Evolutionary conservation across 1,140 invertebrate species (phyloP), one percentile per base, ranked within the genome.

Genomic region (Cotesia typhae): DNA sequence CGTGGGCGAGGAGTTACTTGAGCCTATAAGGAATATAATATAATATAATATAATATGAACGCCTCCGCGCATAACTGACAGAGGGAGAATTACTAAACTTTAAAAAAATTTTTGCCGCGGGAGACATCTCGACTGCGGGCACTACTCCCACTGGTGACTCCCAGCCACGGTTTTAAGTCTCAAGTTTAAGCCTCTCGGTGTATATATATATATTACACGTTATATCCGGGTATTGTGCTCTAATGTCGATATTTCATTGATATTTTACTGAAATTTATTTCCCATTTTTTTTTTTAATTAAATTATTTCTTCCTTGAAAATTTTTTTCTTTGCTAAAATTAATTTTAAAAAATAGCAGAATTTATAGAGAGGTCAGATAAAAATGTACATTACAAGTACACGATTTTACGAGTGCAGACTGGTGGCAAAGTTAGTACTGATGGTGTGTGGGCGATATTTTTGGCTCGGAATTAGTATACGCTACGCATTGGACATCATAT

Each of bases 1-100:
- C 4, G 71, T 78, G 83, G 84, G 83, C 41, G 84, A 83, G 80
- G 83, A 80, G 78, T 75, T 79, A 78, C 77, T 76, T 82, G 77
- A 78, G 78, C 84, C 79, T 85, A 84, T 85, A 84, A 81, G 83
- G 84, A 79, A 85, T 84, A 85, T 84, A 85, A 86, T 81, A 76
- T 6, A 7, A 41, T 78, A 76, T 77, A 51, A 85, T 81, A 76
- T 28, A 28, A 28, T 78, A 76, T 77, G 55, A 80, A 84, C 83
- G 82, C 83, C 83, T 83, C 83, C 82, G 71, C 78, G 71, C 3
- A 61, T 53, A 64, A 73, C 57, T 67, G 51, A 28, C 60, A 59
- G 35, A 3, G 51, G 36, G 61, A 41, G 60, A 37, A 51, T 41
- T 65, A 53, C 63, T n/a, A 37, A 68, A 41, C 51, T 47, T 38